Evolutionary conservation across 2,888 invertebrate genomes (phyloP), one percentile per base, ranked within the genome.

Genomic region (Ormia ochracea): DNA sequence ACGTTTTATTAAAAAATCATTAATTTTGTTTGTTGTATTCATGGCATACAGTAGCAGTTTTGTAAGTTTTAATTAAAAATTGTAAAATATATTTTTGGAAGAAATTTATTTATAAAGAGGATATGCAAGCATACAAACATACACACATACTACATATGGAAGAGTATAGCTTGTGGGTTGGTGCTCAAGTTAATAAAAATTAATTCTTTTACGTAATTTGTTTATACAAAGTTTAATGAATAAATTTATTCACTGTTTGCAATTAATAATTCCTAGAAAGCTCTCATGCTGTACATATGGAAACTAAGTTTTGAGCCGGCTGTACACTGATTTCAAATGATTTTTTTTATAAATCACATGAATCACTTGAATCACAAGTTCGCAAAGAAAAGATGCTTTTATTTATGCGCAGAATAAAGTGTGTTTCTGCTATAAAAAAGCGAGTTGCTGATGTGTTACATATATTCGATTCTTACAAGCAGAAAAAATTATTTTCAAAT

Each of bases 151-250:
- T 58, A 21, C 4, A 4, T 52, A 54, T 31, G 17, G 2, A 10
- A 7, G n/a, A 54, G 28, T 14, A n/a, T 3, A 9, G 28, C 2
- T 50, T 26, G n/a, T 17, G n/a, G 7, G 36, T 12, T 23, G 4
- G 36, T 26, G 38, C 19, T 50, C n/a, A 14, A 17, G 41, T 31
- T 54, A 66, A 66, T 54, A 28, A 43, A 54, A 54, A 68, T 68
- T 54, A 9, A 68, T 43, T 41, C 4, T 21, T 9, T 31, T 43
- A 43, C n/a, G 31, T 1, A 48, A 48, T 19, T 12, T 19, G 0
- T 45, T 45, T 38, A n/a, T n/a, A 38, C 2, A 7, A 7, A 12
- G 12, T 38, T 36, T 2, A 19, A 33, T 23, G 6, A 31, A 28
- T 21, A 17, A 48, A 48, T 48, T 31, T 33, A 33, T 48, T 48